Conservation (phyloP, 1,140 invertebrate species). For the Tribolium madens region DNA sequence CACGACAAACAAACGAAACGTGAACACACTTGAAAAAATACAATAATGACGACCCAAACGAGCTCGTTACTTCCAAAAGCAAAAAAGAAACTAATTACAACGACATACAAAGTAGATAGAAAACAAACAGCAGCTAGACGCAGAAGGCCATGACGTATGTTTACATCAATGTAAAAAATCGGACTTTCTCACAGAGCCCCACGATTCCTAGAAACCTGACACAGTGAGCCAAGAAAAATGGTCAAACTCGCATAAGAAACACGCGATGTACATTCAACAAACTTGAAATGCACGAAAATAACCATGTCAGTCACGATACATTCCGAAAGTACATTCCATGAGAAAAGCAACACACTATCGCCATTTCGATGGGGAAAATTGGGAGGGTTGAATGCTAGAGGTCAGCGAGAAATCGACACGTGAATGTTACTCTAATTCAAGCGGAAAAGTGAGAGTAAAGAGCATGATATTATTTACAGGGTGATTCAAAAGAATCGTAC, state of each 20-base stretch:
- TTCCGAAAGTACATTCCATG: conserved; percentile 49
- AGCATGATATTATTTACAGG: too few relatives aligned
- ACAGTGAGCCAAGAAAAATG: conserved; percentile 61
- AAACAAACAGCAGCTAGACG: conserved; percentile 50
- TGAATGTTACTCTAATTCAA: not conserved
- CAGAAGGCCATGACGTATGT: conserved; percentile 55
- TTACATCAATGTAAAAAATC: conserved; percentile 56
- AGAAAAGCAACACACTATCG: conserved; percentile 2
- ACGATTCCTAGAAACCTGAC: conserved; percentile 61
- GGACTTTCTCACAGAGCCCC: conserved; percentile 60
- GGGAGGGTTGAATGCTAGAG: not conserved
- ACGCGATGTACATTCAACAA: conserved; percentile 59
- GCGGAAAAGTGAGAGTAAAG: not conserved
- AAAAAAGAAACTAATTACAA: conserved; percentile 43
- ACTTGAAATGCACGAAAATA: conserved; percentile 56
- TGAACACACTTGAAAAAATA: conserved; percentile 35
- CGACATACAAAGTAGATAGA: conserved; percentile 40
- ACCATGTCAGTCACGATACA: conserved; percentile 58
- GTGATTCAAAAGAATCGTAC: too few relatives aligned
- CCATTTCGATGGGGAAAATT: conserved; percentile 1
- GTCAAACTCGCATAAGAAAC: conserved; percentile 59
- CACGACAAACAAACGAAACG: conserved; percentile 5
- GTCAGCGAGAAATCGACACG: not conserved
- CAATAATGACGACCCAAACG: conserved; percentile 17
- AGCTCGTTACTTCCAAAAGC: conserved; percentile 41